Base-by-base conservation (phyloP, 2,113 vertebrate genomes). In the Mormyrus lacerda region DNA sequence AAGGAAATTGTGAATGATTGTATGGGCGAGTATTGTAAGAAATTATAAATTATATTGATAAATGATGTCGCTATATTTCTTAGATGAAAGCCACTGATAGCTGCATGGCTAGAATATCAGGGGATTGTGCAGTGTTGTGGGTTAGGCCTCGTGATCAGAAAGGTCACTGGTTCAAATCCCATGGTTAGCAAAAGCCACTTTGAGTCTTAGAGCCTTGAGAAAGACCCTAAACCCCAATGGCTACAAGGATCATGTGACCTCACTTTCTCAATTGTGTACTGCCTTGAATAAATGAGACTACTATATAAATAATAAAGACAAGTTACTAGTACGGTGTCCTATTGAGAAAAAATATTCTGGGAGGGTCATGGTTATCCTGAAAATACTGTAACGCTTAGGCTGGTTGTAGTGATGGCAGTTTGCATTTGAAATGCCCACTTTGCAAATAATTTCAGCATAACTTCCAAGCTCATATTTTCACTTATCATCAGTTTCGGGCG, bases 401-500 rank as follows among this genome's bases (percentile, higher is more conserved):
- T 27, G 61, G n/a, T 69, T 87, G 42, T 88, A 44, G 55, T 45
- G n/a, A 7, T 9, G 15, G 48, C 51, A 53, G 27, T 42, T 44
- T 9, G 15, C 17, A 87, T 39, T 87, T 17, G 21, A 87, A 45
- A 58, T 39, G 50, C 53, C 19, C 55, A 24, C 19, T 88, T 88
- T 45, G 35, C 21, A 35, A 88, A 55, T 65, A 44, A n/a, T 61
- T 88, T 61, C 73, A 39, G 35, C 35, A 42, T 88, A 47, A 31
- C 31, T 87, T 79, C 45, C 27, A 39, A 8, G 31, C n/a, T n/a
- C 76, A 31, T 53, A 42, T 51, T 86, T 53, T 89, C 65, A 89
- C 44, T 61, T 42, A 88, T 87, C 48, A 89, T 86, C 89, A 86
- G 50, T 90, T 84, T 61, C 91, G 76, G 55, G 76, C 87, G 79